A percentile compares a stretch with the other conserved stretches of the same genome.
phyloP scores from a whole-genome alignment of 2,888 invertebrate genomes.

The Oasisia sp. region DNA sequence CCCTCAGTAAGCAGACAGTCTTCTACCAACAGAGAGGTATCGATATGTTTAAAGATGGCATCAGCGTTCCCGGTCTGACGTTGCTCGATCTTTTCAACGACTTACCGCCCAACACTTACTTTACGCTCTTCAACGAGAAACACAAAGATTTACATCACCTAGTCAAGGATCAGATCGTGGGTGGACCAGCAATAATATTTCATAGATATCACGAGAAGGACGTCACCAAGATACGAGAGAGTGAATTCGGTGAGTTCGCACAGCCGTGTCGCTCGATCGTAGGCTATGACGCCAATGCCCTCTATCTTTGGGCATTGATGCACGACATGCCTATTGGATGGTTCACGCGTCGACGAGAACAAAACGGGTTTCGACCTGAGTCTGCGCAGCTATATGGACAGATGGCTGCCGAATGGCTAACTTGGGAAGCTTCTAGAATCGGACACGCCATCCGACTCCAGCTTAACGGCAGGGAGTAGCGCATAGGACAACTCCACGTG shows the following conservation, averaged over 20 bases:
- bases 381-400: too few relatives aligned
- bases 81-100: slow-evolving; percentile 36
- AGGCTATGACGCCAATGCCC: too few relatives aligned
- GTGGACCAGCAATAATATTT: slow-evolving; percentile 19
- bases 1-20: slow-evolving; percentile 34
- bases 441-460: neutral
- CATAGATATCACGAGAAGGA: neutral
- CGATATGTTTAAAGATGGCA: slow-evolving; percentile 44
- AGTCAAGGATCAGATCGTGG: neutral
- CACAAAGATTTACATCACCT: slow-evolving; percentile 36
- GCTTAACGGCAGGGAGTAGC: neutral
- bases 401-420: neutral
- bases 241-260: neutral
- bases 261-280: neutral
- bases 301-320: neutral
- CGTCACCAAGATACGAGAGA: neutral
- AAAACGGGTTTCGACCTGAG: too few relatives aligned
- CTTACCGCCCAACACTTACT: slow-evolving; percentile 21
- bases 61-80: slow-evolving; percentile 42
- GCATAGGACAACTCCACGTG: neutral
- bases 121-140: slow-evolving; percentile 40
- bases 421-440: neutral
- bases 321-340: neutral
- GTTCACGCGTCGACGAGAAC: neutral
- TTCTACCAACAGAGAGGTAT: slow-evolving; percentile 40